Evolutionary conservation across 2,888 invertebrate genomes (phyloP).

Genomic region (Nowickia ferox): DNA sequence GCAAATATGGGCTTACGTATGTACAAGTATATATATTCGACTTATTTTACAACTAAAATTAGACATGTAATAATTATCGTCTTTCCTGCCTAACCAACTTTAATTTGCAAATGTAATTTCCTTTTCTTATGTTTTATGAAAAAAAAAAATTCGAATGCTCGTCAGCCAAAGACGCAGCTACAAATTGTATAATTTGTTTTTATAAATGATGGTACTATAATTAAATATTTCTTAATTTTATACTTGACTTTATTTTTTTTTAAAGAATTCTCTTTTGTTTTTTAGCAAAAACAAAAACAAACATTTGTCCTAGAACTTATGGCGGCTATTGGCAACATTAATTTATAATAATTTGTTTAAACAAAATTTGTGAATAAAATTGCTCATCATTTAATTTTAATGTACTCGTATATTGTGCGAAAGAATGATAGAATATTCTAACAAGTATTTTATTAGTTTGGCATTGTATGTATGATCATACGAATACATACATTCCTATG

Average conservation of each 20-base stretch:
- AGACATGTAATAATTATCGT: not conserved
- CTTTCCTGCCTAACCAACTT: not conserved
- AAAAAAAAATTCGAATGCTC: conserved; percentile 2
- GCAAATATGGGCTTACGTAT: too few relatives aligned
- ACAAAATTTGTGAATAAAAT: not conserved
- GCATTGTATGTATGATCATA: too few relatives aligned
- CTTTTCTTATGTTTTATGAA: not conserved
- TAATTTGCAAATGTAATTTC: conserved; percentile 44
- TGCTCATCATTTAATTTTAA: conserved; percentile 15
- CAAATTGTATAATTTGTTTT: not conserved
- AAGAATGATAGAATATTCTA: too few relatives aligned
- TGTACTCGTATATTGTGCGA: not conserved
- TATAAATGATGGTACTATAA: conserved; percentile 17
- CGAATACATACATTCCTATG: too few relatives aligned
- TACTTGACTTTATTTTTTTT: conserved; percentile 17
- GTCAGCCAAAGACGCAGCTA: not conserved
- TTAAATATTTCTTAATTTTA: conserved; percentile 44
- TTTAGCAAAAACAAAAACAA: not conserved
- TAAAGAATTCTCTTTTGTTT: not conserved
- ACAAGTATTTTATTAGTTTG: too few relatives aligned
- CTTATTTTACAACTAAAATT: not conserved
- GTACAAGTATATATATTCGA: not conserved
- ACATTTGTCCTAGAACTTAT: conserved; percentile 55
- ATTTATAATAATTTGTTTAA: conserved; percentile 1
- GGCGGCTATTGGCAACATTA: conserved; percentile 34